Conservation (phyloP, 2,797 vertebrate species). For the Falco novaeseelandiae region DNA sequence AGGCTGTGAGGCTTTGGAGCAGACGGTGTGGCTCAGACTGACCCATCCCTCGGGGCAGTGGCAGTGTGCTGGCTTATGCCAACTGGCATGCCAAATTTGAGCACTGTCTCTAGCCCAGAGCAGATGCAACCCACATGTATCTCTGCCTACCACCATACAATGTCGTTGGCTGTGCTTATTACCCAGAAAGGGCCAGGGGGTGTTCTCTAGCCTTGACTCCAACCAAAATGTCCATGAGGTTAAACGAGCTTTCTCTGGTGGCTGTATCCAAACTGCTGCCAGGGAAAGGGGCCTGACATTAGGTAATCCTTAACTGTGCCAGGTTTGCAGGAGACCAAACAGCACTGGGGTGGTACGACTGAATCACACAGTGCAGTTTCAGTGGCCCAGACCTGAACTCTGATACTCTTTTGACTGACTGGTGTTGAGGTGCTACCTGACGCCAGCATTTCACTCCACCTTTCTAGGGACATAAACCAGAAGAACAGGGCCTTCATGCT, state of each 20-base stretch:
- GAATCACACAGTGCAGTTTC: rapidly evolving
- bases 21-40: neutral
- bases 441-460: neutral
- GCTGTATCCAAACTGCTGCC: neutral
- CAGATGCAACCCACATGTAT: rapidly evolving
- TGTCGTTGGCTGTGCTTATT: neutral
- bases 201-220: neutral
- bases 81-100: rapidly evolving
- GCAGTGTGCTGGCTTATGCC: neutral
- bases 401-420: neutral
- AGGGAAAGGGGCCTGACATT: neutral
- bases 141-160: neutral
- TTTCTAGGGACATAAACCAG: neutral
- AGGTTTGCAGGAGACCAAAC: neutral
- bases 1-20: neutral
- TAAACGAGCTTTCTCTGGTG: neutral
- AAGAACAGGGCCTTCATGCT: rapidly evolving
- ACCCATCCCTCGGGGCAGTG: neutral
- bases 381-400: neutral
- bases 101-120: neutral
- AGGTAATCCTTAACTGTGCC: neutral
- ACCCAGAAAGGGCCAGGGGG: neutral
- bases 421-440: neutral
- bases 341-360: rapidly evolving
- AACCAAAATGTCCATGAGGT: neutral